Evolutionary conservation across 2,888 invertebrate species (phyloP), one percentile per base, ranked within the genome.

Genomic region (Athalia cordata): DNA sequence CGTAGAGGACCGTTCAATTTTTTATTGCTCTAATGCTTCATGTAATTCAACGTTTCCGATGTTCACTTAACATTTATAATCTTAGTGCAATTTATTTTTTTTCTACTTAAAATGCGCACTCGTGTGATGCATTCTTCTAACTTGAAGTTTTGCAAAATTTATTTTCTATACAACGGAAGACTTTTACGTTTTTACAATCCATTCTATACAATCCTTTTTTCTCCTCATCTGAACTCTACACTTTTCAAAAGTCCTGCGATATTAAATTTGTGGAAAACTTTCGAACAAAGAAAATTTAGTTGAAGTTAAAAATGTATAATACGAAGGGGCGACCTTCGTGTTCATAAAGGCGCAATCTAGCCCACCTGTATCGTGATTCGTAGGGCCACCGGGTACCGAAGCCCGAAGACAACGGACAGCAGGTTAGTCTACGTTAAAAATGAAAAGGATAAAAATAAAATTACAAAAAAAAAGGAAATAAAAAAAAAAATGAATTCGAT

Each of bases 401-500:
- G 57, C 45, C 72, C 47, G n/a, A 4, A 72, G 45, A 52, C 57
- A 72, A 57, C 72, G 59, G 72, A 72, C 72, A 59, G 72, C 45
- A 72, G 72, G 59, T 59, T 57, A 13, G 59, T 59, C 72, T 9
- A 59, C 43, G 57, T 49, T 13, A 43, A 6, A n/a, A 65, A 65
- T 52, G 43, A 4, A 67, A 3, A 67, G 5, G 50, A 11, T 49
- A 52, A 52, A 67, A 67, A 6, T 9, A 4, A 11, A 11, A 67
- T 11, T n/a, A n/a, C n/a, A 15, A 72, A 57, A 8, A 45, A 59
- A 67, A 52, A 43, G n/a, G 43, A 11, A 13, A 13, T 8, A 57
- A 59, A 72, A 59, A 70, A 59, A 70, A 72, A 75, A 75, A 75
- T 62, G 62, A 61, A 75, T 62, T 29, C 62, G 75, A 75, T 75